Percentiles rank a stretch among this genome's conserved stretches.
Conservation (phyloP, 2,113 vertebrate genomes). For the Chrysemys picta region DNA sequence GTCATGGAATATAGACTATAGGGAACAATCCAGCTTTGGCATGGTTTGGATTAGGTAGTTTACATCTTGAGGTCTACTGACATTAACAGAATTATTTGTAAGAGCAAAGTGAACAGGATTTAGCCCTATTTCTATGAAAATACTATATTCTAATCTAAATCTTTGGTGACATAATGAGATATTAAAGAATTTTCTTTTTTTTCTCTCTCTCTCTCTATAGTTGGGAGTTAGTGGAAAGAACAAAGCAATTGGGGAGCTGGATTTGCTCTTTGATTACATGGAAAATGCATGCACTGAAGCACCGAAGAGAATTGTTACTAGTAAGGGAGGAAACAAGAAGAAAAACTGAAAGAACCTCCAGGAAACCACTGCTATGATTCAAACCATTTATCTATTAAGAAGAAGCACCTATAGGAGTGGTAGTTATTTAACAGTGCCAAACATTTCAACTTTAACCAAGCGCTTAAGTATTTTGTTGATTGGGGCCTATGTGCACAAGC, state of each 20-base stretch:
- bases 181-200: not conserved
- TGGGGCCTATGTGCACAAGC: not conserved
- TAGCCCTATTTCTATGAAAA: not conserved
- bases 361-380: not conserved
- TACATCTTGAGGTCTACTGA: not conserved
- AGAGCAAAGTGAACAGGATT: not conserved
- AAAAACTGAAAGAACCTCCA: not conserved
- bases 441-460: not conserved
- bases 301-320: not conserved
- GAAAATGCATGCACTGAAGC: conserved; percentile 57
- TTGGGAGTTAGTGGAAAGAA: conserved; percentile 78
- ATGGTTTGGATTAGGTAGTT: not conserved
- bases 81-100: not conserved
- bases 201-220: conserved; percentile 37
- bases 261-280: conserved; percentile 79
- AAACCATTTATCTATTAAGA: not conserved
- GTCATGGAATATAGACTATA: not conserved
- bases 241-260: conserved; percentile 85
- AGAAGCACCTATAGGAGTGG: fast-evolving
- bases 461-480: not conserved
- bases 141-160: not conserved
- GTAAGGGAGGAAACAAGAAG: conserved; percentile 17
- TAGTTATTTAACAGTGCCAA: not conserved
- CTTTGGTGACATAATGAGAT: not conserved
- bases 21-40: not conserved